These are phyloP conservation scores for Agrilus cyanescens DNA, from an alignment of 2,888 invertebrate genomes.

Conservation along the genomic window DNA sequence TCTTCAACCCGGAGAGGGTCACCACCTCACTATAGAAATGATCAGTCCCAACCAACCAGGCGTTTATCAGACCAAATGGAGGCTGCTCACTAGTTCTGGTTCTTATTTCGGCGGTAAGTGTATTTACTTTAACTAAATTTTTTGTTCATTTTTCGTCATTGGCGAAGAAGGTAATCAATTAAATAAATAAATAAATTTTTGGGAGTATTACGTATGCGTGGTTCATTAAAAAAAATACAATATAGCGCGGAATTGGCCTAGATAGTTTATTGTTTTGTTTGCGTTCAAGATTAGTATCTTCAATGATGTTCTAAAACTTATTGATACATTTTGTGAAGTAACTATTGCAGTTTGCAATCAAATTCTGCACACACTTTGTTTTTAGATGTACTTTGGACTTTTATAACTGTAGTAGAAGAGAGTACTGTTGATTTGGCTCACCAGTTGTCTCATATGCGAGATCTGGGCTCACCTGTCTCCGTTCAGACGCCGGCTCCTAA, in stretches of 20 bases:
- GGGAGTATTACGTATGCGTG: too few relatives aligned
- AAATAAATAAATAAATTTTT: too few relatives aligned
- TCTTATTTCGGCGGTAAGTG: slow-evolving; percentile 81
- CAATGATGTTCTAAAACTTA: slow-evolving; percentile 1
- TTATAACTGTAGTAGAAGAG: slow-evolving; percentile 68
- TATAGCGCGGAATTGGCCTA: too few relatives aligned
- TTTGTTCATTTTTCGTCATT: too few relatives aligned
- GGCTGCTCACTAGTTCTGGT: slow-evolving; percentile 76
- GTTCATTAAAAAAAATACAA: too few relatives aligned
- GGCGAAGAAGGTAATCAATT: too few relatives aligned
- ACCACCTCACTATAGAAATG: slow-evolving; percentile 68
- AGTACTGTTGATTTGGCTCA: slow-evolving; percentile 72
- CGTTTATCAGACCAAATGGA: slow-evolving; percentile 77
- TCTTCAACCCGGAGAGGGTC: slow-evolving; percentile 63
- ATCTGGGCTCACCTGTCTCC: slow-evolving; percentile 33
- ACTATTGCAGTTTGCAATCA: slow-evolving; percentile 9
- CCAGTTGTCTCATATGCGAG: slow-evolving; percentile 53
- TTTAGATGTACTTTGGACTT: slow-evolving; percentile 71
- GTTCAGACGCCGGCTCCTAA: slow-evolving; percentile 14
- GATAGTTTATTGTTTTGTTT: too few relatives aligned
- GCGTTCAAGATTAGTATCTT: too few relatives aligned
- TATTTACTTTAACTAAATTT: not conserved
- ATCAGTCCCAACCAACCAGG: slow-evolving; percentile 65
- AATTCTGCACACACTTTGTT: slow-evolving; percentile 16
- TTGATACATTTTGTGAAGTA: slow-evolving; percentile 2